Percentiles rank a stretch among this genome's conserved stretches.
Conservation (phyloP, 2,888 invertebrate genomes). For the Lasioglossum morio region DNA sequence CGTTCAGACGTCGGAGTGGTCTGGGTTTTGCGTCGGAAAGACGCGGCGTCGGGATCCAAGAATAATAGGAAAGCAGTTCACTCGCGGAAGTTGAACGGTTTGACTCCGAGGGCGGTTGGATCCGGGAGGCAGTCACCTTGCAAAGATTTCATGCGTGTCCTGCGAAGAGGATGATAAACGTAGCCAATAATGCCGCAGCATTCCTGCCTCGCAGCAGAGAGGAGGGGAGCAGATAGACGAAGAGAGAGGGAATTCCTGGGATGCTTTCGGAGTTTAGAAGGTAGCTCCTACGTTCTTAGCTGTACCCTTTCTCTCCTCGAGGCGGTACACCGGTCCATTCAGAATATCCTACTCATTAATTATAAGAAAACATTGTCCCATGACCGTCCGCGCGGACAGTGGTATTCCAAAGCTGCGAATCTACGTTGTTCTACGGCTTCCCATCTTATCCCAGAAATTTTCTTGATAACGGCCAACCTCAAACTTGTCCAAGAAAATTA, state of each 20-base stretch:
- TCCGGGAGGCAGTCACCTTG: slow-evolving; percentile 42
- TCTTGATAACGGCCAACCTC: slow-evolving; percentile 18
- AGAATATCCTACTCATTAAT: slow-evolving; percentile 80
- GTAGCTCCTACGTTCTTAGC: slow-evolving; percentile 77
- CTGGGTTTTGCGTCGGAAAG: background rate
- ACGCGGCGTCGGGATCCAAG: background rate
- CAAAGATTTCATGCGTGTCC: slow-evolving; percentile 65
- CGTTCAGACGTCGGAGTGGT: slow-evolving; percentile 34
- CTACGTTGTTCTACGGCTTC: background rate
- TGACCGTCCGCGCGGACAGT: slow-evolving; percentile 58
- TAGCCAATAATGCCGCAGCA: slow-evolving; percentile 74
- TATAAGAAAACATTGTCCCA: slow-evolving; percentile 82
- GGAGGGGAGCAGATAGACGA: slow-evolving; percentile 33
- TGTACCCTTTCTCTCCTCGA: slow-evolving; percentile 78
- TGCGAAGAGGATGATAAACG: slow-evolving; percentile 70
- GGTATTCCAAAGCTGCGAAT: slow-evolving; percentile 30
- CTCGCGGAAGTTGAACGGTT: background rate
- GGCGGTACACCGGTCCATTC: slow-evolving; percentile 80
- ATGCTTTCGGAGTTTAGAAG: slow-evolving; percentile 75
- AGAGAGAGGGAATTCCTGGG: slow-evolving; percentile 74
- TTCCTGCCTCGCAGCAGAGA: slow-evolving; percentile 57
- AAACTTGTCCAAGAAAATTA: background rate
- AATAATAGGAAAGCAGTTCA: background rate
- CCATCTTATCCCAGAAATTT: background rate
- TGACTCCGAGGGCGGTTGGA: background rate